Evolutionary conservation across 1,140 invertebrate species (phyloP).

Genomic region (Conopomorpha cramerella): DNA sequence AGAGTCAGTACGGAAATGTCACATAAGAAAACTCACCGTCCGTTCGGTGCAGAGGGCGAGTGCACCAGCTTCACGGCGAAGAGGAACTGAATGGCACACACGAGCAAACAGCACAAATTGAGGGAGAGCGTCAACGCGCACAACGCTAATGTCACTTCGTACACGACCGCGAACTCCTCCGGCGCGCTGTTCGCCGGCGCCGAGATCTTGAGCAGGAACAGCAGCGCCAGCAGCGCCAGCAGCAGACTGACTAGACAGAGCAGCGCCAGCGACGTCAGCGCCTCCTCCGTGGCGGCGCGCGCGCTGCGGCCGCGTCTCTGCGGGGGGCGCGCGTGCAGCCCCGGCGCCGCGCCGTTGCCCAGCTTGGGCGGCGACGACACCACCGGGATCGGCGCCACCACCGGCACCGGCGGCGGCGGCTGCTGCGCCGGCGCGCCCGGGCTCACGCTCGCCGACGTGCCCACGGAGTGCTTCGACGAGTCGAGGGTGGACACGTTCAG

Average conservation of each 20-base stretch:
- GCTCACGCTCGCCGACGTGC: conserved; percentile 60
- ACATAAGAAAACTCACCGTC: conserved; percentile 57
- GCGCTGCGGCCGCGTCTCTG: conserved; percentile 34
- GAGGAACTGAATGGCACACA: conserved; percentile 92
- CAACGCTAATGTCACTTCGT: conserved; percentile 87
- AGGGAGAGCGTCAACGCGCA: conserved; percentile 85
- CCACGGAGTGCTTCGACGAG: conserved; percentile 74
- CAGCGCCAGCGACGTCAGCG: conserved; percentile 83
- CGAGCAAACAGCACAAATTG: conserved; percentile 87
- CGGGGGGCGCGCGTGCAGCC: conserved; percentile 38
- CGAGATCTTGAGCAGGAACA: conserved; percentile 85
- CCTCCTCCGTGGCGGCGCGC: conserved; percentile 73
- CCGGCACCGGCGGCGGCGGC: conserved; percentile 13
- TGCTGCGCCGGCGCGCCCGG: conserved; percentile 41
- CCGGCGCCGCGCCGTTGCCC: conserved; percentile 54
- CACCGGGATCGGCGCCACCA: conserved; percentile 17
- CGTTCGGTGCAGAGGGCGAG: conserved; percentile 67
- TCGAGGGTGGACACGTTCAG: conserved; percentile 73
- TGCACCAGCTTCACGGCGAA: conserved; percentile 90
- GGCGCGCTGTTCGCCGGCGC: conserved; percentile 65
- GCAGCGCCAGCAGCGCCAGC: conserved; percentile 79
- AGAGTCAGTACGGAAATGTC: too few species aligned
- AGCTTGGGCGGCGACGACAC: conserved; percentile 36
- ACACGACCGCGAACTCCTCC: conserved; percentile 85
- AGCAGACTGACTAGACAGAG: conserved; percentile 82